A percentile compares a stretch with the other conserved stretches of the same genome.
These are phyloP conservation scores for Aspidapion aeneum DNA, from an alignment of 2,888 invertebrate genomes.

Conservation along the genomic window DNA sequence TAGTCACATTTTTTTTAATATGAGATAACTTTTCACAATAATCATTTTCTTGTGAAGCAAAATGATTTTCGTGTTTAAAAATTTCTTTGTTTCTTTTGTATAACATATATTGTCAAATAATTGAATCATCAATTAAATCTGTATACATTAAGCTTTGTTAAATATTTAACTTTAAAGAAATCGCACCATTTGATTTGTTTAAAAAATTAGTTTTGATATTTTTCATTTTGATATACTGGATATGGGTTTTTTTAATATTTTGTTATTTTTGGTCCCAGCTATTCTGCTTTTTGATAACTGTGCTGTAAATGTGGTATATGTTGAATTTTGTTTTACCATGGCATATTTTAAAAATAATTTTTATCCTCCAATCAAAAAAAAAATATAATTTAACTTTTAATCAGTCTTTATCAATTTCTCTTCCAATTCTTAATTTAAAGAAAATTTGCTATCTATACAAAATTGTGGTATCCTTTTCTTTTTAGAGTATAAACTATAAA, in stretches of 20 bases:
- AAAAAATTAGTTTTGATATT: constrained; percentile 36
- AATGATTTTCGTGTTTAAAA: constrained; percentile 28
- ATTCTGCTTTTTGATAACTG: constrained; percentile 29
- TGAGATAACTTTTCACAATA: constrained; percentile 37
- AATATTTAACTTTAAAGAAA: constrained; percentile 28
- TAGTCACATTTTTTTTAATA: constrained; percentile 47
- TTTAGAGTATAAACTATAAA: not conserved
- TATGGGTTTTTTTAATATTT: constrained; percentile 44
- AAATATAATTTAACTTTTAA: constrained; percentile 29
- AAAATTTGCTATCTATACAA: not conserved
- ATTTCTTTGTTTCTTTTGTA: constrained; percentile 32
- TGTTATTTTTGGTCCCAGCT: constrained; percentile 47
- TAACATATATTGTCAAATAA: constrained; percentile 50
- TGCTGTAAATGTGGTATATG: constrained; percentile 22
- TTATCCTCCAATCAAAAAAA: constrained; percentile 24
- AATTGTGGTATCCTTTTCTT: not conserved
- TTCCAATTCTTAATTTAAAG: constrained; percentile 42
- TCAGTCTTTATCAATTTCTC: constrained; percentile 45
- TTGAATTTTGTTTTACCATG: constrained; percentile 36
- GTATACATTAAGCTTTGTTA: constrained; percentile 28
- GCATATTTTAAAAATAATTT: constrained; percentile 42
- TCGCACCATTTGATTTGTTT: constrained; percentile 30
- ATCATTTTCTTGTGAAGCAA: constrained; percentile 26
- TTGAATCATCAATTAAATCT: constrained; percentile 43
- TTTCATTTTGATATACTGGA: constrained; percentile 44